Percentiles rank a stretch among this genome's conserved stretches.
Evolutionary conservation across 2,797 vertebrate species (phyloP).

Genomic region (Menidia menidia): DNA sequence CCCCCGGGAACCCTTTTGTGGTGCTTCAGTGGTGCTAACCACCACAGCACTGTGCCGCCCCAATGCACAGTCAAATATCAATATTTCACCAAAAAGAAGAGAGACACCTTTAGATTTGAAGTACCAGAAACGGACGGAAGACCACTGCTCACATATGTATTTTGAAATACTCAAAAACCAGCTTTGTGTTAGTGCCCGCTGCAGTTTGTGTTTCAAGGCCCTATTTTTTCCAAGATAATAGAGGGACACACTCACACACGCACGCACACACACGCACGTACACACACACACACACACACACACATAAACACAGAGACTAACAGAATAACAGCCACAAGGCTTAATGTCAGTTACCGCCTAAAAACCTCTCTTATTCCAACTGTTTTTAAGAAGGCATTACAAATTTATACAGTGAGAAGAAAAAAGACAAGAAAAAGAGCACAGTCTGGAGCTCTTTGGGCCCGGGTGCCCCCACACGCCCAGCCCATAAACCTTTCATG

Average conservation of each 20-base stretch:
- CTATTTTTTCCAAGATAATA: not conserved
- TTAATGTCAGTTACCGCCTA: slow-evolving; percentile 6
- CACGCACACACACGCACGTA: not conserved
- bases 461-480: slow-evolving; percentile 24
- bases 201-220: not conserved
- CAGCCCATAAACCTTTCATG: slow-evolving; percentile 28
- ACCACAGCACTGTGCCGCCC: too few species aligned
- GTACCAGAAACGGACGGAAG: too few species aligned
- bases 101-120: too few species aligned
- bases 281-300: not conserved
- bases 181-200: not conserved
- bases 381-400: slow-evolving; percentile 19
- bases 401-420: slow-evolving; percentile 19
- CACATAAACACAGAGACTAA: not conserved
- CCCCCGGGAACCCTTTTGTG: too few species aligned
- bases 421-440: slow-evolving; percentile 15
- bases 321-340: not conserved
- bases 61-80: too few species aligned
- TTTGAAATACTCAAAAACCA: not conserved
- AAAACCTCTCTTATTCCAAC: slow-evolving; percentile 9
- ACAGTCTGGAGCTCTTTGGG: not conserved
- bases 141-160: not conserved
- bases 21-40: too few species aligned
- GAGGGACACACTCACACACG: not conserved
- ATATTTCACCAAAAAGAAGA: too few species aligned